Base-by-base conservation (phyloP, 2,797 vertebrate genomes). In the Sebastes dallii region DNA sequence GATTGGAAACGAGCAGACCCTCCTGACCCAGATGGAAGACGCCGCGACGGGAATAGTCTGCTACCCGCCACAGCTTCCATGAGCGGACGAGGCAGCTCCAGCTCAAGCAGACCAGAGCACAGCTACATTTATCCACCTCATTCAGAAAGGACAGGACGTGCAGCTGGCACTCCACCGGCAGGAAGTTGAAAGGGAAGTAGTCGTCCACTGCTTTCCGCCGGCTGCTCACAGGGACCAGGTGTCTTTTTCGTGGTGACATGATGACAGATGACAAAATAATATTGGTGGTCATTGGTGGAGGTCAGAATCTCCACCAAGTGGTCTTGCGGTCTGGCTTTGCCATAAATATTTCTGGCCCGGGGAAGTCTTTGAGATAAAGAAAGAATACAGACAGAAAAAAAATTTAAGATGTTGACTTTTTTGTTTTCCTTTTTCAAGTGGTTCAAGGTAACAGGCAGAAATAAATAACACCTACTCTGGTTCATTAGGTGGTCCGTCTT, bases 61-160 rank as follows among this genome's bases (percentile, higher is more conserved):
- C 96, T 10, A 96, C 95, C 30, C 96, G 91, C 96, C 96, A 97
- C 58, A 97, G 94, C 81, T 95, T 96, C 81, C 96, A 95, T 0
- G 96, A 96, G 52, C 96, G 96, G 60, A 97, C 82, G 0, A 97
- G 93, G 72, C 94, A 92, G 80, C 96, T 96, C 96, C 96, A 97
- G 88, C 94, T 95, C 2, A 86, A 72, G 74, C 96, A 97, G 5
- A 97, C 96, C 73, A 96, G 75, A 0, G 96, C 96, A 0, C 95
- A 96, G 80, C 86, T 95, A 60, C 96, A 97, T 78, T 97, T 97
- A 75, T 97, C 96, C 77, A 95, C 90, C 87, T 97, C 96, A 0
- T 89, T 95, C 11, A 97, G 93, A 72, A 96, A 97, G 3, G 95
- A 96, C 69, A 97, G 84, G 16, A 97, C 88, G 1, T 96, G 95